A percentile compares a stretch with the other conserved stretches of the same genome.
phyloP scores from a whole-genome alignment of 2,113 vertebrate species.

The Istiophorus platypterus region DNA sequence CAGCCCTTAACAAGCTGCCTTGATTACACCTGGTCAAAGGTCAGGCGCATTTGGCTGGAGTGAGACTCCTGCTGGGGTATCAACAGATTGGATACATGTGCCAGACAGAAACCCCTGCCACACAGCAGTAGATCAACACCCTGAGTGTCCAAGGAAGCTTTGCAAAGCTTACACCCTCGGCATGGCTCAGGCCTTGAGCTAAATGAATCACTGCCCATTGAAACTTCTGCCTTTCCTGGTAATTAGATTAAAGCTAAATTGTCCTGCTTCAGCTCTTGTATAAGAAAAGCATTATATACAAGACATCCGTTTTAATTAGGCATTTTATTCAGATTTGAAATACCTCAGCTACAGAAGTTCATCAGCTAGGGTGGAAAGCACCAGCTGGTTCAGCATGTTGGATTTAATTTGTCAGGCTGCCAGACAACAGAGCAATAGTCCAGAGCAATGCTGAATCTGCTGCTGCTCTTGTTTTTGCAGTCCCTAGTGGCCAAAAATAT shows the following conservation, averaged over 20 bases:
- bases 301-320: not conserved
- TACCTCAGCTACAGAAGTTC: too few species aligned
- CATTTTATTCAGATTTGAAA: constrained; percentile 39
- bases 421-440: not conserved
- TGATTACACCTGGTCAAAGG: constrained; percentile 23
- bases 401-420: constrained; percentile 38
- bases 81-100: constrained; percentile 39
- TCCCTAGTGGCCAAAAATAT: not conserved
- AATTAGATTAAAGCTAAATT: constrained; percentile 33
- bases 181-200: constrained; percentile 28
- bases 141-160: constrained; percentile 49
- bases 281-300: constrained; percentile 39
- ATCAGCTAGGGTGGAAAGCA: too few species aligned
- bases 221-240: constrained; percentile 29
- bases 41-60: constrained; percentile 20
- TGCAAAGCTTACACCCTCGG: constrained; percentile 21
- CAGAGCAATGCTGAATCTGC: constrained; percentile 13
- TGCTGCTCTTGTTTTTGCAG: not conserved
- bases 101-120: constrained; percentile 35
- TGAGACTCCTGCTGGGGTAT: constrained; percentile 33
- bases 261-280: constrained; percentile 5
- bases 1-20: not conserved
- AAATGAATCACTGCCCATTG: constrained; percentile 50
- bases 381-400: constrained; percentile 9
- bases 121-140: constrained; percentile 24